Conservation (phyloP, 2,888 invertebrate species). For the Alloscopus bannaensis region DNA sequence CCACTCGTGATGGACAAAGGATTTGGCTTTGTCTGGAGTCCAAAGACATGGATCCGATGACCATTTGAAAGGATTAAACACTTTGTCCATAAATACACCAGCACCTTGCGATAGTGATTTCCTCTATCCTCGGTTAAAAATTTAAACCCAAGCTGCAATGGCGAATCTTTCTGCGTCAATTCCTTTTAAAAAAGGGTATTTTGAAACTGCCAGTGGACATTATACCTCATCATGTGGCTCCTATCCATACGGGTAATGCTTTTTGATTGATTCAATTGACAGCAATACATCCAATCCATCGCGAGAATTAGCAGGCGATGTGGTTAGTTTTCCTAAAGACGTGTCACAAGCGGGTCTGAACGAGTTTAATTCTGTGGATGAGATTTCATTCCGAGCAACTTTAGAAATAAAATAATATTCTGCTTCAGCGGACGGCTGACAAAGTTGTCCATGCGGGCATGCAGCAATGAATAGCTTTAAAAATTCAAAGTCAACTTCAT, state of each 20-base stretch:
- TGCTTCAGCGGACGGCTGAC: background rate
- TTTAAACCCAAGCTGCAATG: background rate
- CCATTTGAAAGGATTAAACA: background rate
- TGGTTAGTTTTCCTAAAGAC: too few relatives aligned
- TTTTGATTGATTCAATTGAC: background rate
- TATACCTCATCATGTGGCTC: background rate
- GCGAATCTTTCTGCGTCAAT: background rate
- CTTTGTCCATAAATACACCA: background rate
- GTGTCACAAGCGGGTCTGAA: background rate
- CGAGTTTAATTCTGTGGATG: background rate
- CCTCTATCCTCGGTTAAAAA: background rate
- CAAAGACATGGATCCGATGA: background rate
- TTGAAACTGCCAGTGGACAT: background rate
- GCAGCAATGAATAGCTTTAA: background rate
- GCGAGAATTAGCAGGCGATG: too few relatives aligned
- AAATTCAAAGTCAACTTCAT: too few relatives aligned
- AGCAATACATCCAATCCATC: background rate
- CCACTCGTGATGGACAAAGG: background rate
- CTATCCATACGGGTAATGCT: background rate
- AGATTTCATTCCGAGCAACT: background rate
- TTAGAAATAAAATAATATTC: background rate
- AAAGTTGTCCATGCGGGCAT: background rate
- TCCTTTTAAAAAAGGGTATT: constrained; percentile 14
- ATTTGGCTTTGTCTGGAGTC: background rate
- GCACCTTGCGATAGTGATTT: background rate